Conservation (phyloP, 2,113 vertebrate genomes). For the Ancistrus triradiatus region DNA sequence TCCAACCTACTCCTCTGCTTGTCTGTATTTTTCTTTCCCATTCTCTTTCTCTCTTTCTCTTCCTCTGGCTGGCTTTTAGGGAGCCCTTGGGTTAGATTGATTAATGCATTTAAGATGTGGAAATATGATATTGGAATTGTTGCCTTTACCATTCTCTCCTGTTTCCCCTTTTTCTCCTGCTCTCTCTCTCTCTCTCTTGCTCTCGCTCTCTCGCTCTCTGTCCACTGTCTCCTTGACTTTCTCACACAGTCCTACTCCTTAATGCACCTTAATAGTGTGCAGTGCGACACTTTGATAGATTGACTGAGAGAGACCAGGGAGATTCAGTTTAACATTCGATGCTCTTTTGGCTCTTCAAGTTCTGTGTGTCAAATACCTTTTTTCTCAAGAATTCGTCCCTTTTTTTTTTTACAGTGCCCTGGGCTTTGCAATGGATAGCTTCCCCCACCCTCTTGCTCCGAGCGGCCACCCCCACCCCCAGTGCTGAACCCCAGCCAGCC, state of each 20-base stretch:
- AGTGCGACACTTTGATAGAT: constrained; percentile 71
- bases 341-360: constrained; percentile 48
- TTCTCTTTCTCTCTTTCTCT: constrained; percentile 48
- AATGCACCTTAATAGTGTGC: constrained; percentile 68
- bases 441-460: constrained; percentile 68
- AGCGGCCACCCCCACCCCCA: constrained; percentile 64
- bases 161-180: constrained; percentile 52
- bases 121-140: constrained; percentile 73
- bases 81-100: constrained; percentile 64
- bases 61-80: constrained; percentile 50
- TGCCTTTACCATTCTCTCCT: constrained; percentile 58
- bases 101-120: constrained; percentile 74
- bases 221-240: constrained; percentile 25
- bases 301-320: constrained; percentile 63
- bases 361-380: constrained; percentile 53
- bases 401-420: constrained; percentile 77
- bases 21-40: constrained; percentile 50
- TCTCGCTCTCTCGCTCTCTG: constrained; percentile 44
- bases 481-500: constrained; percentile 94
- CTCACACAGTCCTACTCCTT: constrained; percentile 53
- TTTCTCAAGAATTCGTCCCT: constrained; percentile 24
- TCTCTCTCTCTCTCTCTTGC: constrained; percentile 48
- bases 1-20: constrained; percentile 54
- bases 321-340: constrained; percentile 56
- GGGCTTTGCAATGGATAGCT: constrained; percentile 97